Evolutionary conservation across 2,888 invertebrate species (phyloP).

Genomic region (Lepidonotus clava): DNA sequence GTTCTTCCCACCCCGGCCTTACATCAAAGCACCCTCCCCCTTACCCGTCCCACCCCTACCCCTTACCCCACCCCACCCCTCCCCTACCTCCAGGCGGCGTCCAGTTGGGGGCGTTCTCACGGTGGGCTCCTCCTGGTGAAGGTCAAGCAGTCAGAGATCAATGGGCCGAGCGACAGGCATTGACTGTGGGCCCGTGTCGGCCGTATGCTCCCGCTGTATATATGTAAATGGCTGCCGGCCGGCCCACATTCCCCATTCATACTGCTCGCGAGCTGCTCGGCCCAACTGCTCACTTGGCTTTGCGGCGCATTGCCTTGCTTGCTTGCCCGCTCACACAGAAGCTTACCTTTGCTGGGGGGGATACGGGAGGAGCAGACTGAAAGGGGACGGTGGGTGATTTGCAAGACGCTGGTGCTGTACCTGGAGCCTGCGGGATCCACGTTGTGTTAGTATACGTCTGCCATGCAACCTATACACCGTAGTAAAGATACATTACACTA

Average conservation of each 20-base stretch:
- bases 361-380: background rate
- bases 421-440: too few species aligned
- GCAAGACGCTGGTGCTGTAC: too few species aligned
- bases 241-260: background rate
- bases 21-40: background rate
- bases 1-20: background rate
- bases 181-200: too few species aligned
- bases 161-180: too few species aligned
- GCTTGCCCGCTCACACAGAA: background rate
- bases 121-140: too few species aligned
- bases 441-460: too few species aligned
- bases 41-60: background rate
- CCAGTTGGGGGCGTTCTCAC: too few species aligned
- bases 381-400: background rate
- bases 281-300: background rate
- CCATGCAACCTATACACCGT: too few species aligned
- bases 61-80: background rate
- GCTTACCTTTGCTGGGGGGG: too few species aligned
- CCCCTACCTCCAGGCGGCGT: background rate
- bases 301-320: background rate
- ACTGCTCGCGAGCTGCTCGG: background rate
- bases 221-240: background rate
- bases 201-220: background rate
- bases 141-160: too few species aligned
- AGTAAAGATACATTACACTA: too few species aligned